Evolutionary conservation across 2,888 invertebrate species (phyloP).

Genomic region (Dryadula phaetusa): DNA sequence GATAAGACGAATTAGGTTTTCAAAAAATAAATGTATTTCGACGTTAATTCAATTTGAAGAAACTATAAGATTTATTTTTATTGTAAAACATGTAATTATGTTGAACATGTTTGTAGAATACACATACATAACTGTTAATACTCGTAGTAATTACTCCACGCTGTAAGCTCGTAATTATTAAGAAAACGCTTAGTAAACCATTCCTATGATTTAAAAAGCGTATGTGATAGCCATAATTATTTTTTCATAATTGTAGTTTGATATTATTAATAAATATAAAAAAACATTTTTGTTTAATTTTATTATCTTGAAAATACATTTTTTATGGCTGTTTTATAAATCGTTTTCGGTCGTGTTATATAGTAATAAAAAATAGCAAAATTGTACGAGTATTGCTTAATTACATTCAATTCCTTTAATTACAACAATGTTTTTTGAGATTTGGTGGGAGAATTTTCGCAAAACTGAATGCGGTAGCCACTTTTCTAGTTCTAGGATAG

Average conservation of each 20-base stretch:
- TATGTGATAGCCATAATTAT: constrained; percentile 23
- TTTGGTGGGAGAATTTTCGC: not conserved
- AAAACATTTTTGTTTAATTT: constrained; percentile 19
- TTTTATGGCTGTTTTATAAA: too few species aligned
- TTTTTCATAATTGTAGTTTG: constrained; percentile 21
- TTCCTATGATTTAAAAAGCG: constrained; percentile 29
- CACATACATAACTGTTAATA: not conserved
- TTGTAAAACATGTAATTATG: not conserved
- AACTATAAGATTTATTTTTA: too few species aligned
- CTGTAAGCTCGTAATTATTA: not conserved
- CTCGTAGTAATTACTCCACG: not conserved
- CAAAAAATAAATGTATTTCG: too few species aligned
- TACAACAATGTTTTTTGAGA: not conserved
- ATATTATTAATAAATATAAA: constrained; percentile 17
- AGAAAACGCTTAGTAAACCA: constrained; percentile 20
- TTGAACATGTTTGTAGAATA: not conserved
- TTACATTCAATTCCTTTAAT: too few species aligned
- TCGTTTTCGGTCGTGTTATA: too few species aligned
- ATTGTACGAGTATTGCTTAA: not conserved
- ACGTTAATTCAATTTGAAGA: too few species aligned
- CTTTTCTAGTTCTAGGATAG: constrained; percentile 90
- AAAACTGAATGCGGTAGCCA: not conserved
- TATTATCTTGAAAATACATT: not conserved
- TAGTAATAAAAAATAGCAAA: not conserved
- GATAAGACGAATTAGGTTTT: not conserved